Base-by-base conservation (phyloP, 2,888 invertebrate species). In the Pheosia gnoma region DNA sequence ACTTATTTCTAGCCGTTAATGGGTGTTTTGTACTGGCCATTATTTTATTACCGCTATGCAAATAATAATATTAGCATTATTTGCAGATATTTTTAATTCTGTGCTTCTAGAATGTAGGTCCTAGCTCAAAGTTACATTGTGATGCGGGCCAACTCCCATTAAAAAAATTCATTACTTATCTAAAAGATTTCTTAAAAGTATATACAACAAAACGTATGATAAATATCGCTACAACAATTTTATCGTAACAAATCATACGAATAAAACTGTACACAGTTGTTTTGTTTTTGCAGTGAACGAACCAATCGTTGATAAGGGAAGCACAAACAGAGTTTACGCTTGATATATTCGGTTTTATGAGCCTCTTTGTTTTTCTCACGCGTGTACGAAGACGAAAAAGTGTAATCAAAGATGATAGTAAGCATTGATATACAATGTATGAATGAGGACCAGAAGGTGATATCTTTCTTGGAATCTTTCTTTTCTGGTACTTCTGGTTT, bases 271-370 rank as follows among this genome's bases (percentile, higher is more conserved):
- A 73, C 59, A 57, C 49, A 58, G n/a, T 59, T 59, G 57, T 60
- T 62, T 67, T 49, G 58, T 63, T 66, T 45, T 43, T 56, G 63
- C 73, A 77, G 74, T 43, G 7, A 57, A 57, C 61, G 56, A 61
- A 61, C 62, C 70, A 65, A 67, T 64, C 63, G 65, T 72, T 83
- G 82, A 78, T 78, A 70, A 77, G 76, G 70, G 73, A 72, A 70
- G 37, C 53, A 75, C 81, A 79, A 79, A 82, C 76, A 79, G 78
- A 78, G 74, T 82, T 83, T 78, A 80, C 81, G 80, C 76, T 71
- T 78, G 78, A 81, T 81, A 70, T 80, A 68, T 74, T 73, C 71
- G 75, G 75, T 75, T 85, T 84, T 83, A 84, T 75, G 84, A 78
- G 79, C 75, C 76, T 74, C 75, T 80, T 80, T 84, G 79, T 83